phyloP scores from a whole-genome alignment of 1,140 invertebrate genomes.

The Chelonus insularis region DNA sequence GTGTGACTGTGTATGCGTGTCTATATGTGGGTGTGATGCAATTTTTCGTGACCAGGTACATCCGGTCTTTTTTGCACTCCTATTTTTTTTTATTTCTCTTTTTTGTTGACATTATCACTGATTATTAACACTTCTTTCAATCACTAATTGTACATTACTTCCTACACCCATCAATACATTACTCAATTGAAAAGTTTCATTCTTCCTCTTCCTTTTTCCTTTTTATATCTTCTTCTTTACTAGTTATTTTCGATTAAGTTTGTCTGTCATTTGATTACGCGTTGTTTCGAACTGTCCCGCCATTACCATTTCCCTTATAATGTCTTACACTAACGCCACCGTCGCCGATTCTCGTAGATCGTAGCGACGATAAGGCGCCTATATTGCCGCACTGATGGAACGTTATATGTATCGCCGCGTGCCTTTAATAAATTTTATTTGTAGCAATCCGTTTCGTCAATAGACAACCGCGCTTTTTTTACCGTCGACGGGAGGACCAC shows the following conservation, averaged over 20 bases:
- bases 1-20: too few species aligned
- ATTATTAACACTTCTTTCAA: too few species aligned
- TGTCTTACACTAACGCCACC: constrained; percentile 23
- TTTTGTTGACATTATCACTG: too few species aligned
- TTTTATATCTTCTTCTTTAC: too few species aligned
- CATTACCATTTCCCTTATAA: constrained; percentile 12
- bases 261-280: background rate
- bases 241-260: background rate
- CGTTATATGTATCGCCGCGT: background rate
- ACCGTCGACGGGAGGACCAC: constrained; percentile 1
- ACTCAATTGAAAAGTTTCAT: too few species aligned
- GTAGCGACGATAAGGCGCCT: constrained; percentile 19
- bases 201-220: too few species aligned
- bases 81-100: too few species aligned
- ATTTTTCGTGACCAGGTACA: too few species aligned
- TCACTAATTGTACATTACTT: too few species aligned
- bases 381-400: constrained; percentile 24
- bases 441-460: background rate
- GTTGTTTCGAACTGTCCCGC: constrained; percentile 21
- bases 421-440: background rate
- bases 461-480: constrained; percentile 5
- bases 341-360: constrained; percentile 23
- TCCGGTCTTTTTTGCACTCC: too few species aligned
- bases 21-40: too few species aligned
- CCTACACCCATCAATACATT: too few species aligned